Conservation (phyloP, 2,888 invertebrate genomes). For the Athalia rosae region DNA sequence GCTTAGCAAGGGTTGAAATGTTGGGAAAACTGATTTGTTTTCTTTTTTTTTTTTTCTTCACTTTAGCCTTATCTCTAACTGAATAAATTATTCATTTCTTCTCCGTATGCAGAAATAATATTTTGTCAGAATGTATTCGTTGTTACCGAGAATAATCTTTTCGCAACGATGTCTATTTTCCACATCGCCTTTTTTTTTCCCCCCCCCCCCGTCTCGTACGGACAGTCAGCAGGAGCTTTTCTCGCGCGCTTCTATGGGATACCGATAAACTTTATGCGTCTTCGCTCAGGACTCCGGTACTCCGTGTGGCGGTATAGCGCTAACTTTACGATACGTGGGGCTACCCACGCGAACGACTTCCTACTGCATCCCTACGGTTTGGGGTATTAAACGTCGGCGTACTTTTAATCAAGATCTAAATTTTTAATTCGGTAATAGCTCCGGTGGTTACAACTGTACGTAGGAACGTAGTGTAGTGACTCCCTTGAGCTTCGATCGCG, state of each 20-base stretch:
- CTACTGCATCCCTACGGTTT: not conserved
- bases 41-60: not conserved
- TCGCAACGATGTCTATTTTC: not conserved
- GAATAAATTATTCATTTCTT: not conserved
- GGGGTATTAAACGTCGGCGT: not conserved
- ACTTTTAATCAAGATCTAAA: conserved; percentile 31
- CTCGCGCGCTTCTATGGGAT: too few species aligned
- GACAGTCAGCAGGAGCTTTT: too few species aligned
- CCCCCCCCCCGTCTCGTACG: too few species aligned
- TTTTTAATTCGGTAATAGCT: conserved; percentile 42
- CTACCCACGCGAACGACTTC: not conserved
- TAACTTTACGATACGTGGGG: not conserved
- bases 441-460: not conserved
- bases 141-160: conserved; percentile 9
- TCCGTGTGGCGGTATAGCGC: not conserved
- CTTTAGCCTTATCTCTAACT: not conserved
- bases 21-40: conserved; percentile 16
- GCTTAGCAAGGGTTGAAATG: conserved; percentile 49
- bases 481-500: conserved; percentile 31
- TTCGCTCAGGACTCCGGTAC: too few species aligned
- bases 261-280: too few species aligned
- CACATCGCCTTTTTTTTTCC: not conserved
- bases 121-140: not conserved
- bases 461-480: not conserved
- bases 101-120: not conserved